These are phyloP conservation scores for Halcyon senegalensis DNA, from an alignment of 2,113 vertebrate species.

Conservation along the genomic window DNA sequence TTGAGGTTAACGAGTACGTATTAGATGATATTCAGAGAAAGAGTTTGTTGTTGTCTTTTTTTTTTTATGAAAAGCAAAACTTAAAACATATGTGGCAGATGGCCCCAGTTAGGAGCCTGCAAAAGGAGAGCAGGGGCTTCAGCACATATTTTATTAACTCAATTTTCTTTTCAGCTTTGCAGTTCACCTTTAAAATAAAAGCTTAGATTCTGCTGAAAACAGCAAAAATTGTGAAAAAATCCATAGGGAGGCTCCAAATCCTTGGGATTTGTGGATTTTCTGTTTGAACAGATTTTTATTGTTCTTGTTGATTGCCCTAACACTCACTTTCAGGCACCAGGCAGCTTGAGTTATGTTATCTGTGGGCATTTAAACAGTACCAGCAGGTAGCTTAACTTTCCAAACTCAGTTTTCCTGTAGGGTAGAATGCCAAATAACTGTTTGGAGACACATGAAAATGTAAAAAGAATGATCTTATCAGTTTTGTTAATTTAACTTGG, in stretches of 20 bases:
- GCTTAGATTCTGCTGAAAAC: slow-evolving; percentile 48
- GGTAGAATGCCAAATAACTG: slow-evolving; percentile 35
- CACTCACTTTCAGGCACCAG: slow-evolving; percentile 48
- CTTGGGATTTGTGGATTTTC: slow-evolving; percentile 60
- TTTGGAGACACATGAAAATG: slow-evolving; percentile 28
- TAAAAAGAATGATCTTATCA: slow-evolving; percentile 50
- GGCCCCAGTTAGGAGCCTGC: not conserved
- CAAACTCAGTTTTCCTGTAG: slow-evolving; percentile 33
- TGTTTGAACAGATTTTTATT: slow-evolving; percentile 64
- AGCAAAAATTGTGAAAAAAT: slow-evolving; percentile 63
- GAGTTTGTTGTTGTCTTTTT: not conserved
- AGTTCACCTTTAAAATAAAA: slow-evolving; percentile 65
- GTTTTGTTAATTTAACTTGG: slow-evolving; percentile 73
- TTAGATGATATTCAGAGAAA: not conserved
- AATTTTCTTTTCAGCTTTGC: slow-evolving; percentile 51
- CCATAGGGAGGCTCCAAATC: slow-evolving; percentile 49
- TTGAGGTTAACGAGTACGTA: not conserved
- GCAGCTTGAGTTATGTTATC: slow-evolving; percentile 55
- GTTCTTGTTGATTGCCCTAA: slow-evolving; percentile 63
- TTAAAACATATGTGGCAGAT: not conserved
- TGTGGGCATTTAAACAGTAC: slow-evolving; percentile 64
- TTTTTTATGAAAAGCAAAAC: not conserved
- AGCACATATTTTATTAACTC: slow-evolving; percentile 47
- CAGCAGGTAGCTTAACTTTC: slow-evolving; percentile 61
- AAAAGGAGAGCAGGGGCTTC: slow-evolving; percentile 15